Base-by-base conservation (phyloP, 2,888 invertebrate genomes). In the Bombyx huttoni region DNA sequence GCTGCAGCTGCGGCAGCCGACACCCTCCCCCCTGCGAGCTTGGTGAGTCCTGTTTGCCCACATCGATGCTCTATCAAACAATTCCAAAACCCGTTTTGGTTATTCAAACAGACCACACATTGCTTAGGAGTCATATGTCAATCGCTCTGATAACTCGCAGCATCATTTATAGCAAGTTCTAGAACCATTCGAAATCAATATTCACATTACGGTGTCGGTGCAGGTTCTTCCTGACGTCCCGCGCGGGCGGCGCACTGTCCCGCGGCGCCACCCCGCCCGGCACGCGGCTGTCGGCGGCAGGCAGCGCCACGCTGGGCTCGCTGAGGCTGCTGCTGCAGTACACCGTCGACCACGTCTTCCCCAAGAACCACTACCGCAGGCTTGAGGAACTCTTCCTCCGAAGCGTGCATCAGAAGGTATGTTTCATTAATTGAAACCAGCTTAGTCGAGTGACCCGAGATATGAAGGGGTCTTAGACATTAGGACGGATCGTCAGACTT, bases 301-400 rank as follows among this genome's bases (percentile, higher is more conserved):
- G 82, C 60, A 68, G 78, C 60, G 80, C 88, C 57, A 89, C 92
- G 24, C 90, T 96, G 56, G 97, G 97, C 60, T 95, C 96, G 13
- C 85, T 97, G 60, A 91, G 97, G 55, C 91, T 97, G 52, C 93
- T 95, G 73, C 91, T 97, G 59, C 94, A 95, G 71, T 97, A 97
- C 81, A 95, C 95, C 13, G 94, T 95, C 48, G 97, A 97, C 88
- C 93, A 95, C 80, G 96, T 97, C 51, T 96, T 97, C 83, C 93
- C 95, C 47, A 90, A 94, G 52, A 91, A 92, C 63, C 93, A 94
- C 65, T 97, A 97, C 74, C 91, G 94, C 60, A 90, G 92, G 64
- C 90, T 97, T 12, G 91, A 94, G 70, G 91, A 93, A 73, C 88
- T 97, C 53, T 89, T 97, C 55, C 85, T 97, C 40, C 90, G 92